These are phyloP conservation scores for Sipunculus nudus DNA, from an alignment of 2,888 invertebrate genomes.

Conservation along the genomic window DNA sequence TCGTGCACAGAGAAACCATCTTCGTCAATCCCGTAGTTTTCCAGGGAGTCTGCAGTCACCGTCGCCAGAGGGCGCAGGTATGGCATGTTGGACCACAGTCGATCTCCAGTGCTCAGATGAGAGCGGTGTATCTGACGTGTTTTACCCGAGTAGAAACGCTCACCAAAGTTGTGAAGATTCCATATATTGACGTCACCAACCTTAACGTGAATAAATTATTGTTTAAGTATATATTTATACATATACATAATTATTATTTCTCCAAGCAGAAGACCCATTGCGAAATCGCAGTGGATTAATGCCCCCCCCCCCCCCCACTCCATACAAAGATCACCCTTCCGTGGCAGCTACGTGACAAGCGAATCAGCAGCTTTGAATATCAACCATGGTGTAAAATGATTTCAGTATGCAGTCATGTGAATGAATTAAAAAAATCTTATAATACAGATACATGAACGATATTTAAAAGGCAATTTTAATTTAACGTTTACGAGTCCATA, in stretches of 20 bases:
- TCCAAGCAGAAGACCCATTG: background rate
- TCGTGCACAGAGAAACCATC: conserved; percentile 22
- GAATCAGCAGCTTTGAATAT: no score
- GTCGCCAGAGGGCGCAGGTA: conserved; percentile 24
- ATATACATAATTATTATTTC: no score
- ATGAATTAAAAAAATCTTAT: no score
- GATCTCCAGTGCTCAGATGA: conserved; percentile 19
- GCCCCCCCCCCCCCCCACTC: background rate
- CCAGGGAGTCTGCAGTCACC: conserved; percentile 17
- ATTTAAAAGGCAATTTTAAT: no score
- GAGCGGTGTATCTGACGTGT: conserved; percentile 21
- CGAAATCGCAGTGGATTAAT: background rate
- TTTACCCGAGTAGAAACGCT: conserved; percentile 21
- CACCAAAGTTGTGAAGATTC: conserved; percentile 21
- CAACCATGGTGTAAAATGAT: no score
- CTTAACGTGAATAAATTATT: no score
- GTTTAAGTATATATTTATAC: no score
- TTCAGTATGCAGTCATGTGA: no score
- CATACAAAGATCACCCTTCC: no score
- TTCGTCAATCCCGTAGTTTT: conserved; percentile 21
- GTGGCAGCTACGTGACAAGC: no score
- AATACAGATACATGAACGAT: no score
- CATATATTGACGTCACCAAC: conserved; percentile 28
- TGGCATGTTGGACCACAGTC: conserved; percentile 25
- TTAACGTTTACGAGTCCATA: no score